Base-by-base conservation (phyloP, 2,797 vertebrate genomes). In the Xyrichtys novacula region DNA sequence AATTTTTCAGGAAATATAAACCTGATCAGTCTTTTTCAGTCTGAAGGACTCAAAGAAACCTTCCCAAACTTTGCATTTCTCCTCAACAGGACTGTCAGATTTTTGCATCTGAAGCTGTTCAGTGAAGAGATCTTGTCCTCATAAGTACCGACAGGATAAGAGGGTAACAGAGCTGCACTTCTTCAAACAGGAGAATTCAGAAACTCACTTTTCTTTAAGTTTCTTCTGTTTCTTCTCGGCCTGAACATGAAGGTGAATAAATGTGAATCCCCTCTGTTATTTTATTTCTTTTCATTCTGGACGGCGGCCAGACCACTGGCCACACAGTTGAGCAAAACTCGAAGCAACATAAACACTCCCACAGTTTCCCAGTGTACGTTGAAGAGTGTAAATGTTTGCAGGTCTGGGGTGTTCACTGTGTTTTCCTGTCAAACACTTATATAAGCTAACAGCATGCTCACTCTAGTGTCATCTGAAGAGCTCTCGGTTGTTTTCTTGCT, bases 221-320 rank as follows among this genome's bases (percentile, higher is more conserved):
- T 55, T 40, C 4, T 49, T 55, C 61, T 52, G n/a, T 59, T 49
- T 72, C n/a, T 57, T 40, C 39, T 50, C 12, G 23, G 20, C 47
- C 59, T 46, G n/a, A 71, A 60, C 10, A 42, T 19, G 23, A 29
- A 22, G 4, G 15, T 23, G n/a, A 23, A 46, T 46, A 23, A 68
- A 58, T 16, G 32, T 31, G 25, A 26, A 28, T 70, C 15, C 55
- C 16, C 48, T 65, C 36, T 43, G 32, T 43, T 14, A 3, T 12
- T 58, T 25, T 22, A 42, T 66, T 54, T 69, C 62, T 81, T 80
- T 76, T 17, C 25, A 31, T 36, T 58, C 22, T 79, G 68, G 68
- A 59, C 1, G 28, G 7, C 49, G 15, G 40, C 55, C 16, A 61
- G 20, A 26, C 57, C 54, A 26, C 56, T 40, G 32, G 32, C 63